phyloP scores from a whole-genome alignment of 2,797 vertebrate species.

The Siniperca scherzeri region DNA sequence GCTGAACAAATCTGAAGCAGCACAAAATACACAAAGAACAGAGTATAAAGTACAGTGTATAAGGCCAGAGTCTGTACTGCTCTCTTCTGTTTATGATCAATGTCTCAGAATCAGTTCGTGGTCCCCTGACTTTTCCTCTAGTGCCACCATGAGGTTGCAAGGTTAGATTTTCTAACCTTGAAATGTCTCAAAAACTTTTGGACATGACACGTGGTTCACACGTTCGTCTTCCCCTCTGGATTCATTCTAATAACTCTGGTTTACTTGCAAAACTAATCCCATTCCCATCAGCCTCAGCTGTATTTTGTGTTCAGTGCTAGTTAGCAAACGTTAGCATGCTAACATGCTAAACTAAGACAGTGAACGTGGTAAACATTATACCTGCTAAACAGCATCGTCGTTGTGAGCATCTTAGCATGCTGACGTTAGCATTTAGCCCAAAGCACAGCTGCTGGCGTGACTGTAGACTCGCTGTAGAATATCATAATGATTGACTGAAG shows the following conservation, averaged over 20 bases:
- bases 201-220: no score
- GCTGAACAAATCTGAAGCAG: neutral
- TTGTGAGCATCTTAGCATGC: neutral
- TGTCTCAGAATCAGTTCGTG: neutral
- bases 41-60: no score
- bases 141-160: neutral
- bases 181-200: no score
- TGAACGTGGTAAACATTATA: neutral
- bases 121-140: neutral
- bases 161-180: no score
- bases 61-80: neutral
- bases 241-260: no score
- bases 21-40: neutral
- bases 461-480: no score
- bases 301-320: no score
- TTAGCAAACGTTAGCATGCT: neutral
- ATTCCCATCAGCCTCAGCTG: no score
- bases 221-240: no score
- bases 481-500: no score
- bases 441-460: no score
- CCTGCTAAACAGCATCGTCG: neutral
- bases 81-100: neutral
- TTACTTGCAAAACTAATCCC: neutral
- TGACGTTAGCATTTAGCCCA: neutral
- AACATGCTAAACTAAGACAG: neutral